Evolutionary conservation across 2,888 invertebrate genomes (phyloP).

Genomic region (Acrobasis suavella): DNA sequence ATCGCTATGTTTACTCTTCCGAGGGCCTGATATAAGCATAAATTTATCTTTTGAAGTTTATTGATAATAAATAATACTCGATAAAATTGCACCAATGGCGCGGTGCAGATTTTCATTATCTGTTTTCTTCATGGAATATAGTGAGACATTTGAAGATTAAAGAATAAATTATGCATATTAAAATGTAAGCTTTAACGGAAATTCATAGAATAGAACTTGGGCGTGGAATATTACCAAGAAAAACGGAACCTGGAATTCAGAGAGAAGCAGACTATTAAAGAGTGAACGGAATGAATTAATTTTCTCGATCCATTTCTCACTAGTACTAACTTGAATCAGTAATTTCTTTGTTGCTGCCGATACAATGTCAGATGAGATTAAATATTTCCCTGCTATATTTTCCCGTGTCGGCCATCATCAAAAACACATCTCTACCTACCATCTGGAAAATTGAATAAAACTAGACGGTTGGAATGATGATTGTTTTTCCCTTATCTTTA

Average conservation of each 20-base stretch:
- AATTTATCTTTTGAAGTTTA: too few relatives aligned
- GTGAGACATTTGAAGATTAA: constrained; percentile 6
- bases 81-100: not conserved
- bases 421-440: not conserved
- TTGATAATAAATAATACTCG: not conserved
- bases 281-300: not conserved
- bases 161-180: constrained; percentile 11
- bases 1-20: not conserved
- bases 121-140: constrained; percentile 7
- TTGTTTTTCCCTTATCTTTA: not conserved
- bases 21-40: not conserved
- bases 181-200: not conserved
- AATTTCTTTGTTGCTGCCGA: not conserved
- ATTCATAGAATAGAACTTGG: not conserved
- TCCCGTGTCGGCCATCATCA: not conserved
- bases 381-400: not conserved
- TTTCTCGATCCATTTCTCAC: not conserved
- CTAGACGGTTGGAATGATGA: not conserved
- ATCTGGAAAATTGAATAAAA: not conserved
- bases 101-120: not conserved
- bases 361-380: not conserved
- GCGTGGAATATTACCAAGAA: not conserved
- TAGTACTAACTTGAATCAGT: not conserved
- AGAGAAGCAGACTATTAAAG: not conserved
- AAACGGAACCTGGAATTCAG: not conserved